Conservation (phyloP, 2,797 vertebrate genomes). For the Pangasius mekongensis region DNA sequence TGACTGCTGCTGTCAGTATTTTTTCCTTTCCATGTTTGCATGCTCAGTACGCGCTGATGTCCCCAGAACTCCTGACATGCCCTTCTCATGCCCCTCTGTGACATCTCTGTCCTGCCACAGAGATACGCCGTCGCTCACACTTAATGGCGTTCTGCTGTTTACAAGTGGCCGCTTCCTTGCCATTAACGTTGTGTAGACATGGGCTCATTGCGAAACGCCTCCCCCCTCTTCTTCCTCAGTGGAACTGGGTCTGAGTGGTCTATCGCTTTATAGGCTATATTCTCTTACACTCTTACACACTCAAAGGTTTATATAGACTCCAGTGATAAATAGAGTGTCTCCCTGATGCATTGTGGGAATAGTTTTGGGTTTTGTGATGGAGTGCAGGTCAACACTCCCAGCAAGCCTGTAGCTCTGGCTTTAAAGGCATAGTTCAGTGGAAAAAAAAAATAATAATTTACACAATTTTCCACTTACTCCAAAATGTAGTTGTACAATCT, state of each 20-base stretch:
- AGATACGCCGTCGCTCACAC: constrained; percentile 25
- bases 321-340: constrained; percentile 50
- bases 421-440: constrained; percentile 22
- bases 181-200: constrained; percentile 58
- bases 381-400: constrained; percentile 23
- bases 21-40: background rate
- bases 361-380: constrained; percentile 50
- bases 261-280: constrained; percentile 58
- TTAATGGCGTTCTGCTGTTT: constrained; percentile 64
- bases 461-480: background rate
- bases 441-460: background rate
- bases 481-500: background rate
- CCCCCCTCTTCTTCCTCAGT: background rate
- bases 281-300: constrained; percentile 55
- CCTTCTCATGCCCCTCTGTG: constrained; percentile 26
- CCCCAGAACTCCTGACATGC: background rate
- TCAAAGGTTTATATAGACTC: constrained; percentile 55
- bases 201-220: constrained; percentile 47
- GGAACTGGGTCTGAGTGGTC: constrained; percentile 49
- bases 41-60: constrained; percentile 21
- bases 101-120: constrained; percentile 28
- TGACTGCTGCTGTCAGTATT: background rate
- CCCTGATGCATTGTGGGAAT: constrained; percentile 52
- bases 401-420: background rate
- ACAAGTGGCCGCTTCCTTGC: constrained; percentile 59